These are phyloP conservation scores for Xylota sylvarum DNA, from an alignment of 2,888 invertebrate species.

Conservation along the genomic window DNA sequence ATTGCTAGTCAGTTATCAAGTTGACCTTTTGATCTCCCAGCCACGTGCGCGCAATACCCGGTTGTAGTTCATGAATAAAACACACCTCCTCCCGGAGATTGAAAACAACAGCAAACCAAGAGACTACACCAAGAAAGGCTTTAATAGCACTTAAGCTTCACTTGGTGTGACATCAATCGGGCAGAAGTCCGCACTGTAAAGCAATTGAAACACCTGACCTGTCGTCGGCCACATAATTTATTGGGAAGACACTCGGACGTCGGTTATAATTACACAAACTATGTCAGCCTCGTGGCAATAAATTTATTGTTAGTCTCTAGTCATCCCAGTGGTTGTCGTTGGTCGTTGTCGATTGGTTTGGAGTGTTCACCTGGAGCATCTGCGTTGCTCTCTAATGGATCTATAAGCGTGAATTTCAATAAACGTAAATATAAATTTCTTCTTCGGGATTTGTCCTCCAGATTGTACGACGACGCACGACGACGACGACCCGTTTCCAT, in stretches of 20 bases:
- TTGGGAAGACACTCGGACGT: conserved; percentile 60
- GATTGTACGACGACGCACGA: conserved; percentile 25
- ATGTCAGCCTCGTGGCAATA: conserved; percentile 68
- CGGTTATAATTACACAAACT: conserved; percentile 76
- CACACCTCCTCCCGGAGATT: conserved; percentile 37
- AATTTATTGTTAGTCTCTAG: conserved; percentile 63
- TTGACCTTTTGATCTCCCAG: conserved; percentile 59
- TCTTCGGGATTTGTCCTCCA: conserved; percentile 37
- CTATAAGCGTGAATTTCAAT: conserved; percentile 66
- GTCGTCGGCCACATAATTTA: conserved; percentile 67
- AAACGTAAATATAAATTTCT: conserved; percentile 53
- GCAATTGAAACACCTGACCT: conserved; percentile 66
- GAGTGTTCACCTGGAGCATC: conserved; percentile 53
- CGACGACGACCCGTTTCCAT: conserved; percentile 32
- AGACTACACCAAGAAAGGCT: conserved; percentile 29
- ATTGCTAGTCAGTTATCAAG: conserved; percentile 29
- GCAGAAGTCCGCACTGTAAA: conserved; percentile 15
- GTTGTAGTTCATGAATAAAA: conserved; percentile 45
- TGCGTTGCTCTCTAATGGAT: conserved; percentile 55
- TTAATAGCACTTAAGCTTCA: conserved; percentile 28
- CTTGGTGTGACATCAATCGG: conserved; percentile 57
- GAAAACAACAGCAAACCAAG: not conserved
- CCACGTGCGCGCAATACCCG: conserved; percentile 46
- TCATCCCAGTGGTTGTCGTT: conserved; percentile 16
- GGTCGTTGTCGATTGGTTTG: conserved; percentile 34